Conservation (phyloP, 2,113 vertebrate genomes). For the Panthera leo region DNA sequence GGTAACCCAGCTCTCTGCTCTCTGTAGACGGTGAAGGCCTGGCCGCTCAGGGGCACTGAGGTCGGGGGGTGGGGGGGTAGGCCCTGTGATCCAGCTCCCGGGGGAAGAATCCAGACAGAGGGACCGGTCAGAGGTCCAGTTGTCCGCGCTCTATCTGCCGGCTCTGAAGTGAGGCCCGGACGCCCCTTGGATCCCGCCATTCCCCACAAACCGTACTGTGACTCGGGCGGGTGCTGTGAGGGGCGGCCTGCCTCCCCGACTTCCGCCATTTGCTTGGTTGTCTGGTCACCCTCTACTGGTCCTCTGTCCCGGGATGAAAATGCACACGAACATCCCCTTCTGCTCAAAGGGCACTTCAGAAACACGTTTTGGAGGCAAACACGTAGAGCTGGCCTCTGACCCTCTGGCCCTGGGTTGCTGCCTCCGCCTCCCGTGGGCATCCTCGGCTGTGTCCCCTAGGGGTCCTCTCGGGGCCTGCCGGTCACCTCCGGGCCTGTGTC, state of each 20-base stretch:
- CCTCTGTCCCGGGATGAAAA: fast-evolving
- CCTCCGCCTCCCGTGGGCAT: not conserved
- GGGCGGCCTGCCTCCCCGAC: fast-evolving
- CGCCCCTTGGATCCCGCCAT: fast-evolving
- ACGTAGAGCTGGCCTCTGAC: no score
- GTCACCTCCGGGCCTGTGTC: not conserved
- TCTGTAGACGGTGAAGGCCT: fast-evolving
- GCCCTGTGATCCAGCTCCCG: no score
- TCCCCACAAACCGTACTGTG: not conserved
- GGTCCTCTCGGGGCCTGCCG: not conserved
- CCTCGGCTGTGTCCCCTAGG: not conserved
- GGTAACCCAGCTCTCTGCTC: slow-evolving; percentile 81
- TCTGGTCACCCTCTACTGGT: fast-evolving
- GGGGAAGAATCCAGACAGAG: not conserved
- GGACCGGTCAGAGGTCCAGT: fast-evolving
- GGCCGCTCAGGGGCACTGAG: fast-evolving
- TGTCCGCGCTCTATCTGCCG: not conserved
- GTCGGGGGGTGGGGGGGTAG: fast-evolving
- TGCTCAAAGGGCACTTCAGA: not conserved
- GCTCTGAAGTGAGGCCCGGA: not conserved
- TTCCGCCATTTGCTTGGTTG: fast-evolving
- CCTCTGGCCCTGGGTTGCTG: no score
- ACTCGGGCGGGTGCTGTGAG: fast-evolving
- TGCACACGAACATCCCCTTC: fast-evolving
- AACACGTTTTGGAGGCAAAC: not conserved